Percentiles rank a stretch among this genome's conserved stretches.
Evolutionary conservation across 1,140 invertebrate species (phyloP).

Genomic region (Ctenoplectra terminalis): DNA sequence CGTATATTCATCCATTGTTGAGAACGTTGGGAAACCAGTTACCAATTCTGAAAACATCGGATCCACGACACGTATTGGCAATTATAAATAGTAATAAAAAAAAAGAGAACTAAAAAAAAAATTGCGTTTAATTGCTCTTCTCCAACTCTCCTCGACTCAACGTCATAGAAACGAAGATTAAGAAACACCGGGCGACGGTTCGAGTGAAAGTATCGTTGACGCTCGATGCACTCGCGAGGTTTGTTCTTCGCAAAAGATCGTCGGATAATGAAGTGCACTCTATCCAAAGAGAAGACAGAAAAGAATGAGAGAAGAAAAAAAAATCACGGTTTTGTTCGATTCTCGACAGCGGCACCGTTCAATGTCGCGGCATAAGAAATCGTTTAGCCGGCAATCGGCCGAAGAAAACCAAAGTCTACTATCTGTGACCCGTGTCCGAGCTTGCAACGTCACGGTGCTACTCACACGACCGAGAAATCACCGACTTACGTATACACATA

Average conservation of each 20-base stretch:
- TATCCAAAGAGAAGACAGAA: not conserved
- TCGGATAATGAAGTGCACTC: not conserved
- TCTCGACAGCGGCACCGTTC: not conserved
- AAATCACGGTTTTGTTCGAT: not conserved
- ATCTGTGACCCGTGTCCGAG: conserved; percentile 38
- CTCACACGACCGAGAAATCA: conserved; percentile 24
- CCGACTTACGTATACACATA: conserved; percentile 47
- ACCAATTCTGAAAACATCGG: not conserved
- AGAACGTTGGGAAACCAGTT: not conserved
- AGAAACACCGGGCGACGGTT: not conserved
- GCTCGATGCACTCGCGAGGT: not conserved
- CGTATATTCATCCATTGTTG: not conserved
- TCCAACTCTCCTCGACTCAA: not conserved
- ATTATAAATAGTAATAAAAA: too few species aligned
- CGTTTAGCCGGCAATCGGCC: conserved; percentile 51
- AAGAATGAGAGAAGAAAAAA: too few species aligned
- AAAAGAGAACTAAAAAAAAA: not conserved
- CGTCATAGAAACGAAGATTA: not conserved
- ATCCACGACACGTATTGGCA: not conserved
- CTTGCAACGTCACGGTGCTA: conserved; percentile 21
- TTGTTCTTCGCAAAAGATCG: not conserved
- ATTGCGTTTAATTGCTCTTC: not conserved
- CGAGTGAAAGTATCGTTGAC: not conserved
- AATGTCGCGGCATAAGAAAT: conserved; percentile 64
- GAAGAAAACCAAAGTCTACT: conserved; percentile 63